Conservation (phyloP, 2,113 vertebrate genomes). For the Eleginops maclovinus region DNA sequence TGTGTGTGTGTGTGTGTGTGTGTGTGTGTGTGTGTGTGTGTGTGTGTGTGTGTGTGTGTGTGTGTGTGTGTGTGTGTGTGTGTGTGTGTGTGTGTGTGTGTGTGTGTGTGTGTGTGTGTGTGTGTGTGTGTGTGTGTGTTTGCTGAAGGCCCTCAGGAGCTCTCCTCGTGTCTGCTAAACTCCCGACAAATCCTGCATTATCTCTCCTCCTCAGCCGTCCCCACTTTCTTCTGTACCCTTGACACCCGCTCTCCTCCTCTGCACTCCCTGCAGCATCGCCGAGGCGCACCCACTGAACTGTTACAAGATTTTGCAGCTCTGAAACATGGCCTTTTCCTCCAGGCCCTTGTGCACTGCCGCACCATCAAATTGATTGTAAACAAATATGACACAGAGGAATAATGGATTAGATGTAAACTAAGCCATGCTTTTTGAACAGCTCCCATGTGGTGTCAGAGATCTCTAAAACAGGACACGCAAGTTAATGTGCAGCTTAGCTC, state of each 20-base stretch:
- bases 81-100: neutral
- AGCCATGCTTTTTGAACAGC: slow-evolving; percentile 4
- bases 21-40: slow-evolving; percentile 3
- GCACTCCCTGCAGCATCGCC: slow-evolving; percentile 37
- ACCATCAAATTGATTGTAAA: slow-evolving; percentile 53
- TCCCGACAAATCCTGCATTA: slow-evolving; percentile 54
- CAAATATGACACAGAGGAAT: slow-evolving; percentile 49
- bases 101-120: neutral
- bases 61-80: neutral
- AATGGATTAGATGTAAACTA: slow-evolving; percentile 34
- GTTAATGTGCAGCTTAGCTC: slow-evolving; percentile 11
- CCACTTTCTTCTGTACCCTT: slow-evolving; percentile 33
- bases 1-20: neutral
- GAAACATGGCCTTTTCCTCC: slow-evolving; percentile 48
- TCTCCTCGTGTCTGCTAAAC: slow-evolving; percentile 59
- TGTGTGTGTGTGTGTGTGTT: slow-evolving; percentile 13
- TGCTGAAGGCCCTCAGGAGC: slow-evolving; percentile 30
- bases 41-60: neutral
- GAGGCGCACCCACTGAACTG: slow-evolving; percentile 60
- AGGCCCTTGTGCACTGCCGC: neutral
- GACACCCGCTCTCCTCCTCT: slow-evolving; percentile 17
- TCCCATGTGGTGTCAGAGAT: slow-evolving; percentile 15
- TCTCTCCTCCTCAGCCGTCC: slow-evolving; percentile 66
- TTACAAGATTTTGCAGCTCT: slow-evolving; percentile 53
- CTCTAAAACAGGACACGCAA: slow-evolving; percentile 9